Conservation (phyloP, 2,888 invertebrate genomes). For the Sinodicranocentrus sp. region DNA sequence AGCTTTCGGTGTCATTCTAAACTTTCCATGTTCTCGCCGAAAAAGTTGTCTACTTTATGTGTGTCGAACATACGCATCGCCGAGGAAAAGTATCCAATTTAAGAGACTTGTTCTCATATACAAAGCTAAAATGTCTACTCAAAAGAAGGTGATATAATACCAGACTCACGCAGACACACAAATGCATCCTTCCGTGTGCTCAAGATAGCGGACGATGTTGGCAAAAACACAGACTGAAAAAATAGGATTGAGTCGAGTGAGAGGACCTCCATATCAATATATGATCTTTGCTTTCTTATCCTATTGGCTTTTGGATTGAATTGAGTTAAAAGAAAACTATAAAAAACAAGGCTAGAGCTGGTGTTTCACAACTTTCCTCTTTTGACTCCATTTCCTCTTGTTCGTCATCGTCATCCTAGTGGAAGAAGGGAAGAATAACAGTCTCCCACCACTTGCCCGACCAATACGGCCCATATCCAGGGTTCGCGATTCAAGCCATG, state of each 20-base stretch:
- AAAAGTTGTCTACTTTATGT: neutral
- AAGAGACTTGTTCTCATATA: neutral
- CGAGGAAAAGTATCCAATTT: constrained; percentile 29
- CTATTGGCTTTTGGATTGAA: constrained; percentile 12
- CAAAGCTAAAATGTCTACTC: neutral
- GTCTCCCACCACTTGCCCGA: constrained; percentile 19
- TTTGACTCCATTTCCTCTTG: constrained; percentile 49
- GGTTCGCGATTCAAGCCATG: neutral
- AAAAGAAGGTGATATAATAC: constrained; percentile 3
- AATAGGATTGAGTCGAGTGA: neutral
- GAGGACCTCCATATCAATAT: constrained; percentile 40
- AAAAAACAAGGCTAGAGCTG: constrained; percentile 11
- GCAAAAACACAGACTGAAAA: too few species aligned
- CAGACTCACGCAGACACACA: neutral
- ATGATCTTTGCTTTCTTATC: constrained; percentile 40
- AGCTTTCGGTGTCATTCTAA: constrained; percentile 24
- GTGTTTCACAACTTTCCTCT: constrained; percentile 31
- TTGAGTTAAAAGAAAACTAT: constrained; percentile 41
- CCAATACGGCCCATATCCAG: too few species aligned
- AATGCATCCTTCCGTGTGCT: too few species aligned
- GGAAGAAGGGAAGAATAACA: constrained; percentile 52
- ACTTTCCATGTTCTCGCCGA: constrained; percentile 33
- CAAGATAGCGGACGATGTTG: too few species aligned
- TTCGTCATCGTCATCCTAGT: constrained; percentile 48
- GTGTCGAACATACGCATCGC: neutral